Base-by-base conservation (phyloP, 2,113 vertebrate species). In the Meleagris gallopavo region DNA sequence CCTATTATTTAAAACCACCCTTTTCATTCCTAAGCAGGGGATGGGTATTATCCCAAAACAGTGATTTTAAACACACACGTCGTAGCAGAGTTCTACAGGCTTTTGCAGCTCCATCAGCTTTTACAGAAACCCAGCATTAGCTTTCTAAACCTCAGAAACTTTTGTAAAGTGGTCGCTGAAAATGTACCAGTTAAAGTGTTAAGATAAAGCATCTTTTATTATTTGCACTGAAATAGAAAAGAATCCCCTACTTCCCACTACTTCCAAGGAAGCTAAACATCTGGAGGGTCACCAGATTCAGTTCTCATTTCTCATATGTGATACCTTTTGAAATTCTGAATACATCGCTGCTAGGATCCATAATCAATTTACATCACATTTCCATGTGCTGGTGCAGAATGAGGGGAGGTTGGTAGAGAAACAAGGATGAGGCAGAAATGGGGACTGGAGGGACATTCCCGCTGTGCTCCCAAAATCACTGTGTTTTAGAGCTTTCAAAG, bases 361-460 rank as follows among this genome's bases (percentile, higher is more conserved):
- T 29, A 27, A 52, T 27, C 52, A 52, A 81, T n/a, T 65, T 58
- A 71, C 25, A 22, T 0, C 19, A 6, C 20, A n/a, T 34, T 83
- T 72, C 45, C 36, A 48, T 7, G 36, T 19, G 14, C 55, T 73
- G 45, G 24, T 65, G 32, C 14, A 29, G 22, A 57, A 70, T 4
- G 3, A 75, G 21, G 20, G 1, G 1, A 74, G 9, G 15, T 3
- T 88, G 50, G 38, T 2, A 64, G 24, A 19, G 45, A 71, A 38
- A 81, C 48, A 32, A 34, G 77, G n/a, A 66, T 3, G 5, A 9
- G 71, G 9, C 4, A 88, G 17, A 61, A 55, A 55, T 0, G 0
- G 24, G 20, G 27, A 64, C 15, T 40, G 16, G 19, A 85, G 18
- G 52, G 43, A 65, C 21, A n/a, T 21, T 72, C 64, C 72, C 52